Evolutionary conservation across 2,113 vertebrate species (phyloP).

Genomic region (Actinemys pallida): DNA sequence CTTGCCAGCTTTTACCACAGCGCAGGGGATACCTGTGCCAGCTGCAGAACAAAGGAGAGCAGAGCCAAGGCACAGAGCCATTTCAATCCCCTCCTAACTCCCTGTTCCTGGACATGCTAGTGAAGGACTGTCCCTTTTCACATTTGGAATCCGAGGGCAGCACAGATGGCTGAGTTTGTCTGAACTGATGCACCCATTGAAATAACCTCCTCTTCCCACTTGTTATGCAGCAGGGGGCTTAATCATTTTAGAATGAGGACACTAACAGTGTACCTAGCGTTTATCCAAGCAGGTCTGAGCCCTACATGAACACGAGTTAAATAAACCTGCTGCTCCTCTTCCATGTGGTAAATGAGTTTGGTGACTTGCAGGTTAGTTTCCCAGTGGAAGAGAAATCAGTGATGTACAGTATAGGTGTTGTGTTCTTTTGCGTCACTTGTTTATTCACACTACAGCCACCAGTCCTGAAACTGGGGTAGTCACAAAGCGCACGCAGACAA

Average conservation of each 20-base stretch:
- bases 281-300: background rate
- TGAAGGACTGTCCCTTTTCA: background rate
- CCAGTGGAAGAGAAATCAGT: background rate
- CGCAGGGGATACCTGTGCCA: background rate
- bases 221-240: background rate
- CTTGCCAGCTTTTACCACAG: background rate
- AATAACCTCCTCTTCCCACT: background rate
- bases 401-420: background rate
- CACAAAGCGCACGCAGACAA: background rate
- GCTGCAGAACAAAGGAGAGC: background rate
- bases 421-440: background rate
- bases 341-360: background rate
- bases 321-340: background rate
- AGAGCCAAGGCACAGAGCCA: background rate
- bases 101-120: background rate
- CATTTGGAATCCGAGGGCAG: background rate
- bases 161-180: background rate
- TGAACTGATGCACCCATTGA: background rate
- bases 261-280: background rate
- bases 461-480: background rate
- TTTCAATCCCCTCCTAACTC: background rate
- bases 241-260: background rate
- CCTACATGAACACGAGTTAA: background rate
- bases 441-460: background rate
- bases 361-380: background rate